phyloP scores from a whole-genome alignment of 1,140 invertebrate species.

The Drosophila tsacasi region DNA sequence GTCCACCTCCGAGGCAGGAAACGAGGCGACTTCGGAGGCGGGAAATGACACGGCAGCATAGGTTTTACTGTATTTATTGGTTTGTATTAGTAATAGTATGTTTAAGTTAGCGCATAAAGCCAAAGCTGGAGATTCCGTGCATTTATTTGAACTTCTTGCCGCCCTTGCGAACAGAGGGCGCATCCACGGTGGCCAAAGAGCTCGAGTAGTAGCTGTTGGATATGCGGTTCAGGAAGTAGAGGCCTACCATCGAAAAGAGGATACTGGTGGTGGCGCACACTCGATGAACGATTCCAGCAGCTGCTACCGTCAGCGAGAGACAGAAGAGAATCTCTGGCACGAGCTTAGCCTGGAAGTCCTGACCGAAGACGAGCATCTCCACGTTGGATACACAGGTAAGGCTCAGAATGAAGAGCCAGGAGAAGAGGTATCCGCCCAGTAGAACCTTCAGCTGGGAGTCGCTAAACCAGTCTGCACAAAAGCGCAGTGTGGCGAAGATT shows the following conservation, averaged over 20 bases:
- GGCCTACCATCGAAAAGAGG: constrained; percentile 74
- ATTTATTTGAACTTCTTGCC: constrained; percentile 67
- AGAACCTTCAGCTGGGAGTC: constrained; percentile 74
- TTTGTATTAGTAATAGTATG: constrained; percentile 21
- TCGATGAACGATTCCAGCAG: constrained; percentile 80
- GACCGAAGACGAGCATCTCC: constrained; percentile 76
- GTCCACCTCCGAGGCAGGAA: constrained; percentile 47
- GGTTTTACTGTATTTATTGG: constrained; percentile 22
- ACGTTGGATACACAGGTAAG: constrained; percentile 80
- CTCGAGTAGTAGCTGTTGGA: constrained; percentile 77
- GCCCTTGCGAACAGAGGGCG: constrained; percentile 43
- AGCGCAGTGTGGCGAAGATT: constrained; percentile 75
- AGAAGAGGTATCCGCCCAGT: constrained; percentile 75
- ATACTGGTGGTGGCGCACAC: constrained; percentile 84
- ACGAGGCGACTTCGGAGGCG: constrained; percentile 44
- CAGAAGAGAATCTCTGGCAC: constrained; percentile 84
- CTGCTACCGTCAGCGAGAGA: constrained; percentile 63
- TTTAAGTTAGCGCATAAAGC: constrained; percentile 6
- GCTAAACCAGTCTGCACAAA: constrained; percentile 78
- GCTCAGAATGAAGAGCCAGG: constrained; percentile 72
- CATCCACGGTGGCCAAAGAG: constrained; percentile 44
- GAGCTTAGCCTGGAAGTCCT: constrained; percentile 81
- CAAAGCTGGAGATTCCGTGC: neutral
- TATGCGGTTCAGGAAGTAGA: constrained; percentile 82
- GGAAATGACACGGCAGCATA: constrained; percentile 34